Evolutionary conservation across 2,113 vertebrate genomes (phyloP).

Genomic region (Opisthocomus hoazin): DNA sequence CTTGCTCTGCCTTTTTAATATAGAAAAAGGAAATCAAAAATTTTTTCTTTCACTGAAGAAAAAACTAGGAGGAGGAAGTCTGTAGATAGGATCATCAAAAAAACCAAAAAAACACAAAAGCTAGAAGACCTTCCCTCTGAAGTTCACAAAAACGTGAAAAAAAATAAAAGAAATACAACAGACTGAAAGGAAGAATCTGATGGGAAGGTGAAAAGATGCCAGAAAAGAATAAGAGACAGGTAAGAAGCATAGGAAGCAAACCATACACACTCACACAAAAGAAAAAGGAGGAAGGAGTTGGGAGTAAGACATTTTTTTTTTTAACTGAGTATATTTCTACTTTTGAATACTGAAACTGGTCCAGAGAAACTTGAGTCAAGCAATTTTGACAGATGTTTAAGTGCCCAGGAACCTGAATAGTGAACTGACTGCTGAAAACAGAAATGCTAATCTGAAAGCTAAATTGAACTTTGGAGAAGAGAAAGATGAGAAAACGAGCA

Average conservation of each 20-base stretch:
- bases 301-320: not conserved
- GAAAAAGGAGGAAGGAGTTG: not conserved
- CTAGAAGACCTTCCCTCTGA: not conserved
- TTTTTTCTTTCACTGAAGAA: not conserved
- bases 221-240: not conserved
- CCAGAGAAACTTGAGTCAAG: not conserved
- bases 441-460: not conserved
- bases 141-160: not conserved
- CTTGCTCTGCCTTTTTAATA: not conserved
- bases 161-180: not conserved
- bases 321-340: not conserved
- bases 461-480: not conserved
- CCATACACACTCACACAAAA: not conserved
- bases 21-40: not conserved
- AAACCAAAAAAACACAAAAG: not conserved
- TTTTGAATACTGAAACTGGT: not conserved
- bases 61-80: not conserved
- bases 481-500: not conserved
- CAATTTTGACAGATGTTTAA: not conserved
- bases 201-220: not conserved
- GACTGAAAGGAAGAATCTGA: not conserved
- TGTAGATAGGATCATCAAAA: not conserved
- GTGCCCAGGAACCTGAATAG: not conserved
- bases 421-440: not conserved
- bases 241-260: not conserved